Conservation (phyloP, 2,888 invertebrate species). For the Bibio marci region DNA sequence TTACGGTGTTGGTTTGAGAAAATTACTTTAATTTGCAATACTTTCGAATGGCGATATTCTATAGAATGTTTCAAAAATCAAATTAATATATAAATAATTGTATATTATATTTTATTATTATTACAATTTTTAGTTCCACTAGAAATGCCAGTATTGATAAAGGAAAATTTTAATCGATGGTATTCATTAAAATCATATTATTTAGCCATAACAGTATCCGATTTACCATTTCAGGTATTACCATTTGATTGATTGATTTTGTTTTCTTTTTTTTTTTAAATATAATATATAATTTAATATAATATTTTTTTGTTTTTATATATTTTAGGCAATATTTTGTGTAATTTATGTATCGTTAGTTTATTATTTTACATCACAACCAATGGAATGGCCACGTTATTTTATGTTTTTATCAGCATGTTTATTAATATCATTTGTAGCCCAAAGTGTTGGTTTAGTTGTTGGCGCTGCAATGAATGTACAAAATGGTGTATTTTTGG, state of each 20-base stretch:
- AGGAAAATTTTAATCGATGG: constrained; percentile 95
- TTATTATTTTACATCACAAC: constrained; percentile 89
- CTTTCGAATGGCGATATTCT: too few species aligned
- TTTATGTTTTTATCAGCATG: constrained; percentile 79
- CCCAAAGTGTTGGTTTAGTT: constrained; percentile 86
- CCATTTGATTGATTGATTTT: constrained; percentile 12
- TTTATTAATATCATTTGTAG: constrained; percentile 81
- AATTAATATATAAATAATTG: too few species aligned
- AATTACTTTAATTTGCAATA: too few species aligned
- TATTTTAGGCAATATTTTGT: constrained; percentile 77
- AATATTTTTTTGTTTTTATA: constrained; percentile 8
- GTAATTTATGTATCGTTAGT: constrained; percentile 82
- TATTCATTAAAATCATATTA: constrained; percentile 90
- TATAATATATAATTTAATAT: background rate
- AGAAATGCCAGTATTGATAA: constrained; percentile 85
- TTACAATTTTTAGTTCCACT: constrained; percentile 64
- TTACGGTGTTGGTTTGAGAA: too few species aligned
- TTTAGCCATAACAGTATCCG: constrained; percentile 86
- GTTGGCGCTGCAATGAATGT: constrained; percentile 94
- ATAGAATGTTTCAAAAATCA: too few species aligned
- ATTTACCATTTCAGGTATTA: constrained; percentile 97
- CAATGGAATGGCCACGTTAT: constrained; percentile 64
- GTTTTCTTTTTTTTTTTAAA: background rate
- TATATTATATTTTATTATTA: too few species aligned
- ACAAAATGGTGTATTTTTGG: constrained; percentile 90